phyloP scores from a whole-genome alignment of 2,888 invertebrate genomes.

The Pseudococcus jackbeardsleyi region DNA sequence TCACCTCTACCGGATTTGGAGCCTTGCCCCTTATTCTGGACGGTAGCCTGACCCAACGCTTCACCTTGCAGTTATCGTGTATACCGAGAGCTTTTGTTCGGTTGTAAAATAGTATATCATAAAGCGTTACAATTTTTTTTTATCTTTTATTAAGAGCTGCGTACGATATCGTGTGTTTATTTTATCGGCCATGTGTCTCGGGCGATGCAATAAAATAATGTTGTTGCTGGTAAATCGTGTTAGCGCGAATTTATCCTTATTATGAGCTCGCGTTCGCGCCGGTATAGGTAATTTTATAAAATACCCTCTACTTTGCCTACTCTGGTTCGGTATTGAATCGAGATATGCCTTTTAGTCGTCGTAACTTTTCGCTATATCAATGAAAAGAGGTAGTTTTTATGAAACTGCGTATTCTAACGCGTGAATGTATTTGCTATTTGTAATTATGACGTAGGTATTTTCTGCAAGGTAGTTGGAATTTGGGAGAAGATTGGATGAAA shows the following conservation, averaged over 20 bases:
- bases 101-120: slow-evolving; percentile 21
- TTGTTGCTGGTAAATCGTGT: neutral
- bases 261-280: neutral
- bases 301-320: neutral
- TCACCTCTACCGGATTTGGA: neutral
- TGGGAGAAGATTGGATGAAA: neutral
- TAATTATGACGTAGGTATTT: neutral
- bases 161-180: slow-evolving; percentile 17
- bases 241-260: neutral
- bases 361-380: neutral
- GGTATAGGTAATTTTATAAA: neutral
- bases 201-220: slow-evolving; percentile 29
- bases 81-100: neutral
- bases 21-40: neutral
- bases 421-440: no score
- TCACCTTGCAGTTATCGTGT: slow-evolving; percentile 18
- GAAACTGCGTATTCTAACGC: neutral
- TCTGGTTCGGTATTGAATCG: neutral
- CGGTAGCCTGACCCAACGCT: neutral
- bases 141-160: slow-evolving; percentile 46
- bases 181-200: slow-evolving; percentile 26
- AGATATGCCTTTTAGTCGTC: neutral
- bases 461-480: neutral
- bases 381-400: neutral
- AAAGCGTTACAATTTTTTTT: slow-evolving; percentile 34